Base-by-base conservation (phyloP, 2,888 invertebrate genomes). In the Lasioglossum malachurum region DNA sequence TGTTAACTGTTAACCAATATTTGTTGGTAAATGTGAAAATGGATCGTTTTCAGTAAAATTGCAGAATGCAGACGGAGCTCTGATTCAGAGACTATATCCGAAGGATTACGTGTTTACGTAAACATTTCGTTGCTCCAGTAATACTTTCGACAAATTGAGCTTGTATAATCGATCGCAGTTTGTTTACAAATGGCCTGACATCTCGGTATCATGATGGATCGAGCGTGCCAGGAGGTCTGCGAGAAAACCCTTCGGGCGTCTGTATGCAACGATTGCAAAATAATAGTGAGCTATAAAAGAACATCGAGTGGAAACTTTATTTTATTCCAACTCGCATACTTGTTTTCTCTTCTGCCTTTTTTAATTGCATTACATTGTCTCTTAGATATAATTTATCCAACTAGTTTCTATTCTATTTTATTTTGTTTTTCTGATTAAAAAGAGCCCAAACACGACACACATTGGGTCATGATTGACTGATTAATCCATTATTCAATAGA, bases 81-180 rank as follows among this genome's bases (percentile, higher is more conserved):
- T 23, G 74, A 74, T 74, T 53, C 74, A 12, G n/a, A 38, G 23
- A 7, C 53, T 16, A n/a, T 23, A 74, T 35, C 35, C 23, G 23
- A 38, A 23, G 49, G 71, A 71, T 53, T 35, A 23, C 31, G 49
- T 53, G 74, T 44, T 49, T 46, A 10, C 27, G 14, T 53, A 16
- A 49, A 67, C 49, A 14, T 76, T 49, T 74, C 35, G 23, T 10
- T 23, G 46, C 27, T 74, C 53, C 35, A 53, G 19, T 53, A 23
- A 74, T 35, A 44, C 49, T 23, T 53, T 53, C 23, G 74, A 74
- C 74, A 74, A 74, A 74, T 74, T 74, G 74, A 74, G 74, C 49
- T 49, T 49, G 74, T 74, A 53, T 53, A 53, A 35, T 74, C n/a
- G 74, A 74, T 74, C 31, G 49, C 35, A 35, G 44, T 49, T 35